Evolutionary conservation across 2,797 vertebrate species (phyloP), one percentile per base, ranked within the genome.

Genomic region (Leptodactylus fallax): DNA sequence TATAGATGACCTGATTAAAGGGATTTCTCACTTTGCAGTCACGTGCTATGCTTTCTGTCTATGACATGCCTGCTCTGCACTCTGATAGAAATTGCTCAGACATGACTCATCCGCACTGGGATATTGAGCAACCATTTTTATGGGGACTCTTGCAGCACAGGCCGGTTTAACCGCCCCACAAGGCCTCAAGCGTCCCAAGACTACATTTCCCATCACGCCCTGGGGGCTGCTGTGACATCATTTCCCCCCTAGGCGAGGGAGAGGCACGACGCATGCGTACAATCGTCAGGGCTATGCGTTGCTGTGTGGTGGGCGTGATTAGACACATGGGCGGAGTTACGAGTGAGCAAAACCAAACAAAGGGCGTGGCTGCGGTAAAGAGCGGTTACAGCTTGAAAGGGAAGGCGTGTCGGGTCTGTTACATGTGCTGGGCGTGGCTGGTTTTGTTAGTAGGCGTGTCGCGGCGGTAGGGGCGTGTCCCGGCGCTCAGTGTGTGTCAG

Each of bases 391-490:
- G 53, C 25, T n/a, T 6, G 8, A 19, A 25, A 9, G 45, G 7
- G 77, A 27, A 17, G 77, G 77, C 53, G 77, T 79, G 77, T 8
- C 23, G 14, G 51, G 53, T 16, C 25, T 36, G 55, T 60, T 58
- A 79, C 78, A 79, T 79, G 78, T 36, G 78, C 21, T 21, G 63
- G 81, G 81, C 45, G 71, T 45, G 69, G 2, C 9, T 1, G 5
- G 25, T 12, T 27, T 60, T 60, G 78, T 79, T 58, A 78, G 76
- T 78, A 9, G 72, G n/a, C 71, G 56, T n/a, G 71, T 1, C n/a
- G n/a, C n/a, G n/a, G n/a, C n/a, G n/a, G n/a, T n/a, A 27, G 61
- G 85, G 85, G 85, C 53, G 65, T 80, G 77, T 69, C 77, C 47
- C 49, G 77, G 45, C 58, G 69, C 27, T 27, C 63, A 7, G 16